A percentile compares a stretch with the other conserved stretches of the same genome.
Evolutionary conservation across 1,140 invertebrate species (phyloP).

Genomic region (Brachionus koreanus): DNA sequence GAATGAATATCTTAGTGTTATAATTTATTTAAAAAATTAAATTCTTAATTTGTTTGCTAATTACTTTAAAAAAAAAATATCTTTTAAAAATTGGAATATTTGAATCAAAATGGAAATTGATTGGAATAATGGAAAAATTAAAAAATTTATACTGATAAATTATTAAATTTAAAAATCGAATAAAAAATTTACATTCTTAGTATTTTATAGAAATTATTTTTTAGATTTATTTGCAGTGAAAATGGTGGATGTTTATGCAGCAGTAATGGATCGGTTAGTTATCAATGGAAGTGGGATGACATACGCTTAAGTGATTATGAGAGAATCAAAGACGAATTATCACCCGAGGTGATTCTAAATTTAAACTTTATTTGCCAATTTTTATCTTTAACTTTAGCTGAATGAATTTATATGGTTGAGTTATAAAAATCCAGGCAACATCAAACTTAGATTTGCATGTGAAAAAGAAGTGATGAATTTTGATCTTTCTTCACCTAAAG

Average conservation of each 20-base stretch:
- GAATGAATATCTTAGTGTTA: too few relatives aligned
- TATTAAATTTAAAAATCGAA: too few relatives aligned
- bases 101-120: too few relatives aligned
- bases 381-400: not conserved
- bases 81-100: too few relatives aligned
- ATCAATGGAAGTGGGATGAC: constrained; percentile 42
- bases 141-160: too few relatives aligned
- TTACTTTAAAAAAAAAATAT: too few relatives aligned
- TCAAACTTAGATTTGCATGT: not conserved
- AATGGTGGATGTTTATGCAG: constrained; percentile 18
- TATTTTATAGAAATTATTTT: not conserved
- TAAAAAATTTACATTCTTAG: too few relatives aligned
- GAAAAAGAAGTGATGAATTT: constrained; percentile 28
- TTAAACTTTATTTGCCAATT: not conserved
- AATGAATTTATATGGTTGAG: constrained; percentile 29
- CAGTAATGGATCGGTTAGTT: not conserved
- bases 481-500: not conserved
- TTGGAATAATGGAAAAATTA: too few relatives aligned
- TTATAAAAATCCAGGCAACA: constrained; percentile 21
- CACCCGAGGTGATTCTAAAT: not conserved
- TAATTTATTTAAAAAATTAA: too few relatives aligned
- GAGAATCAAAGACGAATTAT: not conserved
- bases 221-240: constrained; percentile 41
- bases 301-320: not conserved
- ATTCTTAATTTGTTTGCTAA: too few relatives aligned